phyloP scores from a whole-genome alignment of 2,888 invertebrate genomes.

The Andrena marginata region DNA sequence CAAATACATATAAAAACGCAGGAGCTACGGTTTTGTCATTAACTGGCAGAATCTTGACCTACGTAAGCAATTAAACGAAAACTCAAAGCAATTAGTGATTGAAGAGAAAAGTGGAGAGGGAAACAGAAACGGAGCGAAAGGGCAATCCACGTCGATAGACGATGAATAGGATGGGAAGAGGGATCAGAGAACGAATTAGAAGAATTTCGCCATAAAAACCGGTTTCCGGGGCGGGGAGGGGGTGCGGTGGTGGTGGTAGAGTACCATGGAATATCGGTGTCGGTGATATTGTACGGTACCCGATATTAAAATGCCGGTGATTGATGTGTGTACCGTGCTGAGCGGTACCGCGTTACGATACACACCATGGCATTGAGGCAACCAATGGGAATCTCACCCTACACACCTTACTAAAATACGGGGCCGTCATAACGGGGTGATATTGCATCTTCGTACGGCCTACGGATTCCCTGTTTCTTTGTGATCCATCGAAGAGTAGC shows the following conservation, averaged over 20 bases:
- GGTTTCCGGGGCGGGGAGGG: constrained; percentile 46
- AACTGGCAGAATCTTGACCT: too few relatives aligned
- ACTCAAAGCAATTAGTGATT: neutral
- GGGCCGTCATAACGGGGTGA: constrained; percentile 80
- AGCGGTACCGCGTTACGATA: constrained; percentile 69
- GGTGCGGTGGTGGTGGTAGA: constrained; percentile 46
- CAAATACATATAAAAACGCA: too few relatives aligned
- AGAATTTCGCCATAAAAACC: constrained; percentile 82
- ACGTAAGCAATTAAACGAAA: neutral
- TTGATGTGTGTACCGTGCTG: constrained; percentile 85
- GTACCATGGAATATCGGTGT: constrained; percentile 74
- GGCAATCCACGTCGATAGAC: constrained; percentile 3
- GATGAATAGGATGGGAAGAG: constrained; percentile 12
- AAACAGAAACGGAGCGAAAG: neutral
- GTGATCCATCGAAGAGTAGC: constrained; percentile 62
- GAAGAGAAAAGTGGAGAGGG: neutral
- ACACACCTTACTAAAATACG: constrained; percentile 80
- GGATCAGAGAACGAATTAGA: constrained; percentile 77
- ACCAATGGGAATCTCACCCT: constrained; percentile 69
- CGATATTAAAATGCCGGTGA: constrained; percentile 85
- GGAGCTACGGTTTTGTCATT: too few relatives aligned
- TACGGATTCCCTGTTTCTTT: constrained; percentile 61
- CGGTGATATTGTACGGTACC: constrained; percentile 83
- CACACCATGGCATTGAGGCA: constrained; percentile 60
- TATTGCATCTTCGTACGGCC: constrained; percentile 80